Conservation (phyloP, 2,797 vertebrate species). For the Naso thynnoides region DNA sequence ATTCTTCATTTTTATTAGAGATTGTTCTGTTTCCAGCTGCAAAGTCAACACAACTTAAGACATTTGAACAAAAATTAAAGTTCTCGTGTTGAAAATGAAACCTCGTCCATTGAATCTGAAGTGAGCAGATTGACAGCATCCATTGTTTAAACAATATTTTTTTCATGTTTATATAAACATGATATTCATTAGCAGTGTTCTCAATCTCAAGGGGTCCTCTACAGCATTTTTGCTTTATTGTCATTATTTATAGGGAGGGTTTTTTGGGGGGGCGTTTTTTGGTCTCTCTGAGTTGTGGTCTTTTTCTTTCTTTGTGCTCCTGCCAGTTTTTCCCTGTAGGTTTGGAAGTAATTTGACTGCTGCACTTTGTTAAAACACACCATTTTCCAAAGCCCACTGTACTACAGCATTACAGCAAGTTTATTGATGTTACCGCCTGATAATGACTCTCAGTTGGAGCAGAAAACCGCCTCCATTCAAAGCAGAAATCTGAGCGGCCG, state of each 20-base stretch:
- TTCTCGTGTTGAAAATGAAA: too few species aligned
- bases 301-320: conserved; percentile 25
- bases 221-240: background rate
- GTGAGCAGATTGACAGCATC: background rate
- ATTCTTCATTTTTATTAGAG: too few species aligned
- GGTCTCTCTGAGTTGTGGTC: conserved; percentile 34
- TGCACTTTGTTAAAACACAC: conserved; percentile 30
- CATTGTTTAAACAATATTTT: background rate
- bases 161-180: background rate
- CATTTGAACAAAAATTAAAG: background rate
- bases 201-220: background rate
- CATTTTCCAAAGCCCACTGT: conserved; percentile 35
- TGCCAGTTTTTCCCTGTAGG: conserved; percentile 36
- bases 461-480: too few species aligned
- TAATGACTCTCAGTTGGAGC: background rate
- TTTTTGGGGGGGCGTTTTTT: conserved; percentile 5
- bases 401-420: conserved; percentile 11
- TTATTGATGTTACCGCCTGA: background rate
- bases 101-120: background rate
- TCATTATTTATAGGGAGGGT: background rate
- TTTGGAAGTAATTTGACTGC: conserved; percentile 43
- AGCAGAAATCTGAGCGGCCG: conserved; percentile 23
- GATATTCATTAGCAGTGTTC: accelerated
- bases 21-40: too few species aligned
- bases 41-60: background rate